Evolutionary conservation across 2,113 vertebrate genomes (phyloP).

Genomic region (Penelope pileata): DNA sequence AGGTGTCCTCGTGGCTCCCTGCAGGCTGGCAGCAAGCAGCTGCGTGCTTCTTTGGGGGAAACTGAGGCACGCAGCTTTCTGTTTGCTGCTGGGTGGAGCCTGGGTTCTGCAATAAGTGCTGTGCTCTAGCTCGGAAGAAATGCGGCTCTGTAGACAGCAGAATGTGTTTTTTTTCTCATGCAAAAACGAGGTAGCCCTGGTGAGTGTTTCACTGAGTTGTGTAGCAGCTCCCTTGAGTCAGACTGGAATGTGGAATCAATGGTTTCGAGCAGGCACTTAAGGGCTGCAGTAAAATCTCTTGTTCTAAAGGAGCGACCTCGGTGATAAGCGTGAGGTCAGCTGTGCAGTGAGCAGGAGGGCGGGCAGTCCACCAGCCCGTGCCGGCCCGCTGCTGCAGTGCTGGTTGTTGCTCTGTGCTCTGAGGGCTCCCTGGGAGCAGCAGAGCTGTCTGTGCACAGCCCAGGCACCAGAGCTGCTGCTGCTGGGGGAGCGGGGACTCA

Average conservation of each 20-base stretch:
- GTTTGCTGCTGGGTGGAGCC: neutral
- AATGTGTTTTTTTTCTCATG: rapidly evolving
- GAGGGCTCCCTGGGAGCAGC: neutral
- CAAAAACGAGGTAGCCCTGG: rapidly evolving
- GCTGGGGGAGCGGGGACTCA: rapidly evolving
- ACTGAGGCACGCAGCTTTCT: rapidly evolving
- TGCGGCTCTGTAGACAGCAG: rapidly evolving
- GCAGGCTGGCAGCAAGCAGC: neutral
- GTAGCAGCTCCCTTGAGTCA: rapidly evolving
- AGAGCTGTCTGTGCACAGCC: rapidly evolving
- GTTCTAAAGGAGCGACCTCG: neutral
- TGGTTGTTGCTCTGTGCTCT: neutral
- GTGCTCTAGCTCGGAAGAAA: neutral
- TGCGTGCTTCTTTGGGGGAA: neutral
- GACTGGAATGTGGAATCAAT: rapidly evolving
- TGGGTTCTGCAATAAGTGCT: rapidly evolving
- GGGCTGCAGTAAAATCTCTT: neutral
- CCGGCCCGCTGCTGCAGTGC: neutral
- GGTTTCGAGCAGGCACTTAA: neutral
- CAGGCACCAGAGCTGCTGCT: neutral
- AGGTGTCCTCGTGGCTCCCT: neutral
- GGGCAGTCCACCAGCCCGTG: rapidly evolving
- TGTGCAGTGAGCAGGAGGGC: neutral
- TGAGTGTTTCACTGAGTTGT: rapidly evolving
- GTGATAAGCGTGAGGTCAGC: rapidly evolving